A percentile compares a stretch with the other conserved stretches of the same genome.
Evolutionary conservation across 2,888 invertebrate species (phyloP).

Genomic region (Drosophila merina): DNA sequence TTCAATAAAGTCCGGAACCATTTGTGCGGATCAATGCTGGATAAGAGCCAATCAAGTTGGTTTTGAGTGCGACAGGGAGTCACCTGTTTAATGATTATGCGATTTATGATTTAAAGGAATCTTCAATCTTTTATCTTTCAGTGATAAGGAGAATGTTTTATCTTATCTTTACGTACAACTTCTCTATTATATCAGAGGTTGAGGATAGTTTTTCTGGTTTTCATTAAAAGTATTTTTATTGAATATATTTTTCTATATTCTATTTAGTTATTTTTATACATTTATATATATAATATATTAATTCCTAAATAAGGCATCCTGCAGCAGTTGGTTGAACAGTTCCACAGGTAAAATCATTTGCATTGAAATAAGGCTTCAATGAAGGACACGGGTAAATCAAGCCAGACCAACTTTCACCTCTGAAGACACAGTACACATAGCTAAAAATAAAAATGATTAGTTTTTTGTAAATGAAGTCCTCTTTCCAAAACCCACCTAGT

Average conservation of each 20-base stretch:
- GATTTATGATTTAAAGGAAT: background rate
- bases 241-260: slow-evolving; percentile 2
- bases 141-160: background rate
- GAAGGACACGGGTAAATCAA: slow-evolving; percentile 35
- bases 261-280: background rate
- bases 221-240: background rate
- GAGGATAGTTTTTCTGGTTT: background rate
- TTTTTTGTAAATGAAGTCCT: fast-evolving
- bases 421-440: slow-evolving; percentile 58
- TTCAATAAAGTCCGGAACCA: slow-evolving; percentile 47
- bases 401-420: slow-evolving; percentile 35
- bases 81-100: background rate
- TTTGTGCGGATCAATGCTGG: slow-evolving; percentile 62
- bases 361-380: slow-evolving; percentile 47
- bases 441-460: slow-evolving; percentile 36
- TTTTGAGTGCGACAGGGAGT: slow-evolving; percentile 57
- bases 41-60: slow-evolving; percentile 1
- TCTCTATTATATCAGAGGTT: background rate
- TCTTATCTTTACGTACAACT: background rate
- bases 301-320: slow-evolving; percentile 43
- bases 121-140: background rate
- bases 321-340: slow-evolving; percentile 38
- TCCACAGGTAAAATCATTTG: slow-evolving; percentile 26
- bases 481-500: slow-evolving; percentile 51
- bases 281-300: background rate